Evolutionary conservation across 2,113 vertebrate genomes (phyloP).

Genomic region (Cathartes aura): DNA sequence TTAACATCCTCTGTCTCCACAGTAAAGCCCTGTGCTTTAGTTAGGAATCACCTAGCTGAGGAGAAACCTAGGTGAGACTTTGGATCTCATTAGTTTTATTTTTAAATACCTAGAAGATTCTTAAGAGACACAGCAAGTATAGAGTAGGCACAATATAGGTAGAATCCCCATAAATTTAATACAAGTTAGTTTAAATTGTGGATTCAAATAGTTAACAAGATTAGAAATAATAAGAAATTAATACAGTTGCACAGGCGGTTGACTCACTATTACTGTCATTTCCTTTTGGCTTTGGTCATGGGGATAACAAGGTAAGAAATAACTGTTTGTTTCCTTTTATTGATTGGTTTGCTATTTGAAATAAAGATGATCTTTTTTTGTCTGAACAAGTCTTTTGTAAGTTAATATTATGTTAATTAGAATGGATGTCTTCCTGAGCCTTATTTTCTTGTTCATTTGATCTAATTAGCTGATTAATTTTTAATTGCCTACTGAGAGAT

Average conservation of each 20-base stretch:
- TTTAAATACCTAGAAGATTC: not conserved
- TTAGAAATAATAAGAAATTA: slow-evolving; percentile 47
- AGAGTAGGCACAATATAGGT: not conserved
- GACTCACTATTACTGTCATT: slow-evolving; percentile 33
- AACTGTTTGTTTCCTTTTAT: slow-evolving; percentile 54
- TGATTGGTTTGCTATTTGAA: slow-evolving; percentile 34
- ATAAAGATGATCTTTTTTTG: not conserved
- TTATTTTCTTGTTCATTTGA: slow-evolving; percentile 60
- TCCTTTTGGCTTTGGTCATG: slow-evolving; percentile 54
- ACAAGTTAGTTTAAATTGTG: not conserved
- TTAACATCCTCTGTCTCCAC: not conserved
- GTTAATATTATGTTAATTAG: slow-evolving; percentile 57
- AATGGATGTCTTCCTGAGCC: slow-evolving; percentile 52
- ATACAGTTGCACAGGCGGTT: not conserved
- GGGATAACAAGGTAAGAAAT: slow-evolving; percentile 63
- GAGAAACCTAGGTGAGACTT: not conserved
- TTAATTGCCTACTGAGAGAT: slow-evolving; percentile 55
- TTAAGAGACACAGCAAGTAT: not conserved
- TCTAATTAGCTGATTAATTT: slow-evolving; percentile 63
- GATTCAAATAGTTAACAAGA: slow-evolving; percentile 22
- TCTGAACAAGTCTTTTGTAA: slow-evolving; percentile 42
- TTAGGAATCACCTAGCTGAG: not conserved
- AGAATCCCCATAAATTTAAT: not conserved
- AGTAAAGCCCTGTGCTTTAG: not conserved
- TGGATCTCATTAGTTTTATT: not conserved